Conservation (phyloP, 2,888 invertebrate species). For the Bellardia bayeri region DNA sequence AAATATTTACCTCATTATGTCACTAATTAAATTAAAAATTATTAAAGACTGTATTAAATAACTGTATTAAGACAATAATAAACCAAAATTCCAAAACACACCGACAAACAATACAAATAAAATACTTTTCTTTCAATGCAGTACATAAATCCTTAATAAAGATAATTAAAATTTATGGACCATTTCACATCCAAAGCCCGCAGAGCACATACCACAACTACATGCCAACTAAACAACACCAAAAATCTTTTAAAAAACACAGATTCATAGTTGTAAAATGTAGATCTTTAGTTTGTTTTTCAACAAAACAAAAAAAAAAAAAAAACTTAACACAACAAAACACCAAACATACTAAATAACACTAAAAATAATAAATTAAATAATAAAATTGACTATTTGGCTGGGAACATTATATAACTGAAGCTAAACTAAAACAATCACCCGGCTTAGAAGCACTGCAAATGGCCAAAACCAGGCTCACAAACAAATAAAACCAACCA, state of each 20-base stretch:
- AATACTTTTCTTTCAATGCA: slow-evolving; percentile 36
- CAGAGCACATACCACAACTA: background rate
- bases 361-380: slow-evolving; percentile 65
- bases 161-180: slow-evolving; percentile 67
- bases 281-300: background rate
- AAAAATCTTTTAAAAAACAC: background rate
- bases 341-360: slow-evolving; percentile 41
- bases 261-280: background rate
- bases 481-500: background rate
- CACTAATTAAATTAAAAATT: slow-evolving; percentile 41
- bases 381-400: slow-evolving; percentile 64
- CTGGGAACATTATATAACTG: slow-evolving; percentile 58
- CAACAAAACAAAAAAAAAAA: background rate
- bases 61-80: slow-evolving; percentile 25
- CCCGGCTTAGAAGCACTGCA: slow-evolving; percentile 35
- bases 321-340: slow-evolving; percentile 3
- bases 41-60: slow-evolving; percentile 30
- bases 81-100: background rate
- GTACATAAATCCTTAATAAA: slow-evolving; percentile 66
- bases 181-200: slow-evolving; percentile 18
- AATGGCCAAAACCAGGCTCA: slow-evolving; percentile 19
- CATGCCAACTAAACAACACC: background rate
- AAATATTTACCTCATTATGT: slow-evolving; percentile 47
- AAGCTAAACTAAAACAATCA: slow-evolving; percentile 37
- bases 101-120: background rate